A percentile compares a stretch with the other conserved stretches of the same genome.
Evolutionary conservation across 2,113 vertebrate genomes (phyloP).

Genomic region (Murina feae): DNA sequence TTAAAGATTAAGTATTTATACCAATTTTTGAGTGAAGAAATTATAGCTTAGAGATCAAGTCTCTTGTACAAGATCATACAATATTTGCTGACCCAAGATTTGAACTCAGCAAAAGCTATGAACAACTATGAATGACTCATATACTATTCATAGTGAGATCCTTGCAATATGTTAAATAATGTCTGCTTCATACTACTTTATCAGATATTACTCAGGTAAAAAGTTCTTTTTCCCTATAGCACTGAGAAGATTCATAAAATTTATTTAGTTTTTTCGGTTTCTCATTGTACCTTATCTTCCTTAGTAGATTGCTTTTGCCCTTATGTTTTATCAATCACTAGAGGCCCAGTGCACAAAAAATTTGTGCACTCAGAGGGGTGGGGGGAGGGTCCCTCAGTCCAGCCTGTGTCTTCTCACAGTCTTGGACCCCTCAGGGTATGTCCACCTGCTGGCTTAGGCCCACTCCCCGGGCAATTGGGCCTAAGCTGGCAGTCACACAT

Average conservation of each 20-base stretch:
- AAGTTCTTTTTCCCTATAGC: not conserved
- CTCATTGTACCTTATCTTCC: not conserved
- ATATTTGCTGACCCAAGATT: not conserved
- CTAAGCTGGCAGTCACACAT: too few species aligned
- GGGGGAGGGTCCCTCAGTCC: too few species aligned
- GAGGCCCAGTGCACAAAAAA: too few species aligned
- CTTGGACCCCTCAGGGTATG: too few species aligned
- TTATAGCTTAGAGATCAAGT: not conserved
- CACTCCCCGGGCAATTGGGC: too few species aligned
- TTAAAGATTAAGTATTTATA: not conserved
- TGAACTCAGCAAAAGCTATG: not conserved
- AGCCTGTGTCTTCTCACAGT: too few species aligned
- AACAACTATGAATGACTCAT: not conserved
- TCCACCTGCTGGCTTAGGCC: too few species aligned
- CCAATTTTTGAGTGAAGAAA: not conserved
- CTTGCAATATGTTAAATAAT: not conserved
- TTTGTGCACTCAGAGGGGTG: too few species aligned
- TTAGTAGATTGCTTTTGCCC: not conserved
- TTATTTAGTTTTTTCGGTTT: not conserved
- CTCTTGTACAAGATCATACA: not conserved
- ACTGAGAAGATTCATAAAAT: not conserved
- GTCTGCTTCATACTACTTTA: not conserved
- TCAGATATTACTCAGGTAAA: not conserved
- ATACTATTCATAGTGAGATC: not conserved
- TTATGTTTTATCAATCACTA: not conserved